Conservation (phyloP, 2,797 vertebrate species). For the Phyllotis vaccarum region DNA sequence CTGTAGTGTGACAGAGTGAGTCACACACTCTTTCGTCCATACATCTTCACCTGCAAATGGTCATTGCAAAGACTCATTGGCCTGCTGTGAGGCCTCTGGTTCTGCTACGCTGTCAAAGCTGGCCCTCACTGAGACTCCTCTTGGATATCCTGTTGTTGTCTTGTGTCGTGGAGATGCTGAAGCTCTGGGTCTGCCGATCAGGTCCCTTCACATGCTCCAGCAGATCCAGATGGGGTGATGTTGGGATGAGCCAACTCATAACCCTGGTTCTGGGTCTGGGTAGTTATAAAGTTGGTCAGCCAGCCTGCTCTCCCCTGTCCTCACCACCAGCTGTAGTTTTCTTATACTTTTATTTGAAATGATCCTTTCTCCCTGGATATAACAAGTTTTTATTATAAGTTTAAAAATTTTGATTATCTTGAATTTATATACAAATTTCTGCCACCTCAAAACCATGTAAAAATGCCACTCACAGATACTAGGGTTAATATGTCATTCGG, state of each 20-base stretch:
- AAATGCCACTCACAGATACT: background rate
- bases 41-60: background rate
- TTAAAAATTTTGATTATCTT: slow-evolving; percentile 23
- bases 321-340: background rate
- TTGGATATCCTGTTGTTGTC: background rate
- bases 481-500: background rate
- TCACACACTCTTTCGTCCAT: background rate
- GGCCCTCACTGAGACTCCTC: background rate
- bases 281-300: background rate
- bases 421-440: background rate
- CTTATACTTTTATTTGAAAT: slow-evolving; percentile 41
- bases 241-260: background rate
- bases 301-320: background rate
- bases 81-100: background rate
- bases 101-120: background rate
- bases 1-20: background rate
- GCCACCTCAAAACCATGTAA: background rate
- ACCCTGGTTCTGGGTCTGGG: background rate
- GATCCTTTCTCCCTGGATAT: background rate
- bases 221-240: background rate
- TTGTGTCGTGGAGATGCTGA: background rate
- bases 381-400: background rate
- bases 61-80: background rate
- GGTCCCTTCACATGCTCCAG: background rate
- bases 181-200: background rate